Evolutionary conservation across 2,113 vertebrate genomes (phyloP), one percentile per base, ranked within the genome.

Genomic region (Corythaeola cristata): DNA sequence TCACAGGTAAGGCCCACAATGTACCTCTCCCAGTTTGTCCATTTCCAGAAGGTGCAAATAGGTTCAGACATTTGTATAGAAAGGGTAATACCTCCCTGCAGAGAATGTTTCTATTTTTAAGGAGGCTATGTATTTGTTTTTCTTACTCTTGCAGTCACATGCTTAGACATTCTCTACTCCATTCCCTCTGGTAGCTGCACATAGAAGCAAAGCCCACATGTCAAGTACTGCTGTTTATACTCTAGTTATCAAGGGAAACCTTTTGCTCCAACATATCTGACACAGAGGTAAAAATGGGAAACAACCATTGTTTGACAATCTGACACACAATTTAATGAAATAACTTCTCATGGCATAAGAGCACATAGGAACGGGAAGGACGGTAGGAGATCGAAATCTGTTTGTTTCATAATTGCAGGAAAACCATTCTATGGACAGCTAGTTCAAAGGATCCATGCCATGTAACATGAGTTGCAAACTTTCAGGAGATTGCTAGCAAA

Each of bases 181-280:
- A 8, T 55, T 58, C 94, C 80, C 66, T 94, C 92, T 93, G 80
- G 85, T 76, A 92, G 83, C 62, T 89, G 90, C 56, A 44, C 69
- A 24, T 64, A 56, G 88, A 90, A 68, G n/a, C 33, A 85, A 91
- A 97, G 67, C 41, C 30, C 53, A 53, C n/a, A 24, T 53, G 53
- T 55, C 49, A 91, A 81, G 62, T 24, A 5, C 60, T 53, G 56
- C 60, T 92, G 69, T 93, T 96, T 66, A 55, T 66, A 73, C 41
- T n/a, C 41, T 82, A 80, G 91, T 89, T 69, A 95, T 6, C 58
- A 59, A 66, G 37, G 62, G 74, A 82, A 93, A 63, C 37, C 35
- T 95, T 78, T 66, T 75, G 60, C 23, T 84, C 21, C 37, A 60
- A 3, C 3, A 3, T 24, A 56, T 72, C 72, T 93, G 66, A 68